A percentile compares a stretch with the other conserved stretches of the same genome.
Conservation (phyloP, 2,797 vertebrate genomes). For the Otolemur crassicaudatus region DNA sequence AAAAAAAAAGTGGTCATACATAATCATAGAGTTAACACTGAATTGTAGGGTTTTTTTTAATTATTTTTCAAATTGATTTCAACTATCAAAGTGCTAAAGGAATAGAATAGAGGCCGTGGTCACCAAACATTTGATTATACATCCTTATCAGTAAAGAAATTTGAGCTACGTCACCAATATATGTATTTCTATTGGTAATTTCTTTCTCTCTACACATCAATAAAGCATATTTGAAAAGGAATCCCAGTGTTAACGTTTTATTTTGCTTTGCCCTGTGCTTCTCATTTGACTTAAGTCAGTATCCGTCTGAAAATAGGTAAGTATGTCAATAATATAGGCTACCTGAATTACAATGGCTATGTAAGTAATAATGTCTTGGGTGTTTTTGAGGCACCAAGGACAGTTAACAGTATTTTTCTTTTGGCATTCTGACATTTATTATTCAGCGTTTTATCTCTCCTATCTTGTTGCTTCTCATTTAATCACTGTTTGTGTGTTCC, state of each 20-base stretch:
- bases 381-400: not conserved
- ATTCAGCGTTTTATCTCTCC: not conserved
- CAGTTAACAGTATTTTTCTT: not conserved
- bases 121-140: not conserved
- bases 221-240: not conserved
- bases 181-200: not conserved
- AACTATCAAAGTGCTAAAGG: not conserved
- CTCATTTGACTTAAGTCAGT: not conserved
- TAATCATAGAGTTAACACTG: not conserved
- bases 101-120: not conserved
- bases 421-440: not conserved
- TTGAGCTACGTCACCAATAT: not conserved
- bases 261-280: not conserved
- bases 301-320: not conserved
- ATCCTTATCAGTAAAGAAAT: not conserved
- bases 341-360: not conserved
- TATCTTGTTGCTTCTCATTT: not conserved
- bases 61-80: conserved; percentile 7
- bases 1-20: not conserved
- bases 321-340: not conserved
- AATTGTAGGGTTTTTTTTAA: not conserved
- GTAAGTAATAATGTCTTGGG: not conserved
- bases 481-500: not conserved
- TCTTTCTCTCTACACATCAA: not conserved
- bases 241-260: not conserved